These are phyloP conservation scores for Phengaris arion DNA, from an alignment of 2,888 invertebrate species.

Conservation along the genomic window DNA sequence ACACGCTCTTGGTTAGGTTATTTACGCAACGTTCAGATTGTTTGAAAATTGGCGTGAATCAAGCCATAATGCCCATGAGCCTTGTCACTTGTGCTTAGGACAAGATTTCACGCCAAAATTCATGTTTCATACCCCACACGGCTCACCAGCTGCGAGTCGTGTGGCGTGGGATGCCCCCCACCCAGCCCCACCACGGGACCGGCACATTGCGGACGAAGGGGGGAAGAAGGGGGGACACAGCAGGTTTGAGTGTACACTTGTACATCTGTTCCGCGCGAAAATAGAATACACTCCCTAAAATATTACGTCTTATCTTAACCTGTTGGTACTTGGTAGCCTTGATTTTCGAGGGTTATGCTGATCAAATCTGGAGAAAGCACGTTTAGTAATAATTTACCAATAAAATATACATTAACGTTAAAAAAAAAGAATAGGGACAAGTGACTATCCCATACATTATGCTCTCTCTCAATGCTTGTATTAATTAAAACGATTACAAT, in stretches of 20 bases:
- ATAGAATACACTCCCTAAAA: constrained; percentile 11
- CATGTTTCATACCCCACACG: background rate
- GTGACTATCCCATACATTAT: too few relatives aligned
- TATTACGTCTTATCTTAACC: background rate
- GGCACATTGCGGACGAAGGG: constrained; percentile 11
- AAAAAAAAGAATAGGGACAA: too few relatives aligned
- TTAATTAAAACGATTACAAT: too few relatives aligned
- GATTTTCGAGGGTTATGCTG: background rate
- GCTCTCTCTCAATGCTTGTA: too few relatives aligned
- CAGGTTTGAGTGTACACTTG: background rate
- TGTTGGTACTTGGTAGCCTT: background rate
- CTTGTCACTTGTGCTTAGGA: too few relatives aligned
- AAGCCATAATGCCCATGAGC: too few relatives aligned
- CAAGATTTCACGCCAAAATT: background rate
- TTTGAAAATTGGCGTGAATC: too few relatives aligned
- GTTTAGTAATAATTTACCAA: too few relatives aligned
- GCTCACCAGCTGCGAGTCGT: constrained; percentile 3
- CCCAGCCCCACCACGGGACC: background rate
- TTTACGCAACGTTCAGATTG: too few relatives aligned
- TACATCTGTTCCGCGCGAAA: constrained; percentile 23
- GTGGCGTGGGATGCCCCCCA: background rate
- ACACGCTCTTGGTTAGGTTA: too few relatives aligned
- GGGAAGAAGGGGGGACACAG: background rate
- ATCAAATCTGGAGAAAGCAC: too few relatives aligned
- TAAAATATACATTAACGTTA: too few relatives aligned